Conservation (phyloP, 2,888 invertebrate species). For the Oligia fasciuncula region DNA sequence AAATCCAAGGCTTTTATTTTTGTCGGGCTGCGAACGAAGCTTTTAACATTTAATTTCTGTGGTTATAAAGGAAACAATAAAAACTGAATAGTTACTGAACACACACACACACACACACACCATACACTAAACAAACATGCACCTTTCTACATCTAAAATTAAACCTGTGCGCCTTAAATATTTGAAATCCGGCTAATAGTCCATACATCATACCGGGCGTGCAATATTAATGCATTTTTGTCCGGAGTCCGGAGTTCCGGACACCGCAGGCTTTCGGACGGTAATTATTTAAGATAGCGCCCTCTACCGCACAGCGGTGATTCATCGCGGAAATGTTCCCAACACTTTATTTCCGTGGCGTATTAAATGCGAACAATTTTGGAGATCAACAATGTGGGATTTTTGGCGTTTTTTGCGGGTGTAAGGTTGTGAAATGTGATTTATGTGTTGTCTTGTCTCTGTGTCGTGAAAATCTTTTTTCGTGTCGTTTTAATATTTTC, state of each 20-base stretch:
- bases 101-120: neutral
- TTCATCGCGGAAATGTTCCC: slow-evolving; percentile 59
- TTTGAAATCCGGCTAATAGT: slow-evolving; percentile 41
- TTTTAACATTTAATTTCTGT: neutral
- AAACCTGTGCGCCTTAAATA: slow-evolving; percentile 37
- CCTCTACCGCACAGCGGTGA: slow-evolving; percentile 58
- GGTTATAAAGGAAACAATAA: neutral
- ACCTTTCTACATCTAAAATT: slow-evolving; percentile 24
- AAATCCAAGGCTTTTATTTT: neutral
- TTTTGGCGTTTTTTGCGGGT: slow-evolving; percentile 20
- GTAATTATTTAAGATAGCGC: slow-evolving; percentile 68
- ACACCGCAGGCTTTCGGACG: slow-evolving; percentile 35
- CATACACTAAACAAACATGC: slow-evolving; percentile 12
- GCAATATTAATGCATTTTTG: slow-evolving; percentile 69
- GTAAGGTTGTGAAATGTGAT: slow-evolving; percentile 17
- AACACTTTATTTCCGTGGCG: slow-evolving; percentile 40
- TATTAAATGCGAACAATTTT: slow-evolving; percentile 26
- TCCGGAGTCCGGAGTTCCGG: slow-evolving; percentile 36
- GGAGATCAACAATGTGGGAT: slow-evolving; percentile 25
- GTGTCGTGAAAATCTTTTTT: neutral
- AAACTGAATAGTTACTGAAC: slow-evolving; percentile 5
- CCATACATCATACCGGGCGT: slow-evolving; percentile 49
- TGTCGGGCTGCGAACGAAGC: too few relatives aligned
- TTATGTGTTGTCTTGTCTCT: slow-evolving; percentile 3
- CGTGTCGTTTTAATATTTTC: neutral